Percentiles rank a stretch among this genome's conserved stretches.
These are phyloP conservation scores for Pycnonotus jocosus DNA, from an alignment of 2,113 vertebrate genomes.

Conservation along the genomic window DNA sequence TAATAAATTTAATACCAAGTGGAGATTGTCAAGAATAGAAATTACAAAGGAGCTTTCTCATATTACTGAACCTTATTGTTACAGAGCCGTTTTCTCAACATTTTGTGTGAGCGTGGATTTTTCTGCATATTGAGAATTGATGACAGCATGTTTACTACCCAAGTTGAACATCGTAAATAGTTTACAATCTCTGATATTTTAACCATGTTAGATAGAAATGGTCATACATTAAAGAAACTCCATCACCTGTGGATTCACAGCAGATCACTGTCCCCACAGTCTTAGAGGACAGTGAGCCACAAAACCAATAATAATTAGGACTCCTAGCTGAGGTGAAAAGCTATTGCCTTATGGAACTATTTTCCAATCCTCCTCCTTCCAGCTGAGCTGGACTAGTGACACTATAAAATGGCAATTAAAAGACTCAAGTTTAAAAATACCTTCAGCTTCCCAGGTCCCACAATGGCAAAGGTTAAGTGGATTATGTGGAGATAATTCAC, in stretches of 20 bases:
- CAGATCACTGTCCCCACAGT: neutral
- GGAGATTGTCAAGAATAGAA: neutral
- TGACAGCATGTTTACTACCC: neutral
- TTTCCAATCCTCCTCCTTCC: conserved; percentile 73
- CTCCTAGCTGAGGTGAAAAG: conserved; percentile 73
- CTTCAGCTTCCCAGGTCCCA: conserved; percentile 65
- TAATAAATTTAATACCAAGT: neutral
- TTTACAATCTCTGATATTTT: neutral
- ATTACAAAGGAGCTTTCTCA: neutral
- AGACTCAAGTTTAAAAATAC: conserved; percentile 72
- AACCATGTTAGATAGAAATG: neutral
- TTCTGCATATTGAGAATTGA: neutral
- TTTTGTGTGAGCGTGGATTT: neutral
- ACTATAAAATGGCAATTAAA: conserved; percentile 78
- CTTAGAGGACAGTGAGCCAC: conserved; percentile 27
- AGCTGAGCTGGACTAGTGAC: conserved; percentile 69
- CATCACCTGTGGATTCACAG: neutral
- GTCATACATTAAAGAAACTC: neutral
- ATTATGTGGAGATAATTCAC: conserved; percentile 80
- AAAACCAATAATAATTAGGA: conserved; percentile 64
- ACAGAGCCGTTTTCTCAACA: neutral
- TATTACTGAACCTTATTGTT: neutral
- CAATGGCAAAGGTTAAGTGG: conserved; percentile 80
- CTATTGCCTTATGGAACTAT: conserved; percentile 66
- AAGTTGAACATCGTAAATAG: neutral